phyloP scores from a whole-genome alignment of 1,140 invertebrate species.

The Asobara japonica region DNA sequence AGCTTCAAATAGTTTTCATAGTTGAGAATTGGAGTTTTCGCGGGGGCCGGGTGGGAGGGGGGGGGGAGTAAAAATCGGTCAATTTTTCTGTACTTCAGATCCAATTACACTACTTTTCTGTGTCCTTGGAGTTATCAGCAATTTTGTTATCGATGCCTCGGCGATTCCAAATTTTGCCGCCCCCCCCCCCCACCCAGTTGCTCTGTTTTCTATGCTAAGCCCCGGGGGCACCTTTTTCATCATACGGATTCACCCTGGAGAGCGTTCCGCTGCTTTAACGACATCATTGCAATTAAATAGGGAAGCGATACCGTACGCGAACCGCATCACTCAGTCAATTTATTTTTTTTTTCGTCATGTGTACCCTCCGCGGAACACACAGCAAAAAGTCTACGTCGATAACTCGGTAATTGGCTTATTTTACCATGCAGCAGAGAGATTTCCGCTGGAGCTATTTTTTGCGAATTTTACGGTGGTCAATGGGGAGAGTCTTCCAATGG shows the following conservation, averaged over 20 bases:
- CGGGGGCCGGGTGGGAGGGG: too few relatives aligned
- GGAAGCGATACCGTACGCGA: background rate
- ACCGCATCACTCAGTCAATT: background rate
- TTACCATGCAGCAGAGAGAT: background rate
- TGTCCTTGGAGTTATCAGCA: background rate
- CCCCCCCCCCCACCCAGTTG: too few relatives aligned
- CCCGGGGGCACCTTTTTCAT: background rate
- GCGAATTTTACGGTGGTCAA: background rate
- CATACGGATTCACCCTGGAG: background rate
- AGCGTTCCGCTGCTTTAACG: background rate
- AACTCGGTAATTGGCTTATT: background rate
- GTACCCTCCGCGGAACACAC: background rate
- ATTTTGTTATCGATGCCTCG: background rate
- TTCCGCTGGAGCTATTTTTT: background rate
- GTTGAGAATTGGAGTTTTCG: background rate
- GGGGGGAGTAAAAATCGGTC: too few relatives aligned
- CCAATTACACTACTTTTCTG: too few relatives aligned
- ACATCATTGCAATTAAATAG: background rate
- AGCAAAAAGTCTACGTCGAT: background rate
- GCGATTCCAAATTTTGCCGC: background rate
- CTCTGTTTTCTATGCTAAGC: too few relatives aligned
- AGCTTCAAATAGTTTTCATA: constrained; percentile 13
- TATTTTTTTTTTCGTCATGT: background rate
- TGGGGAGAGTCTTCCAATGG: too few relatives aligned
- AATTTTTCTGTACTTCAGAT: too few relatives aligned